Evolutionary conservation across 92 coral and sea anemone genomes (phyloP).

Genomic region (Metridium senile): DNA sequence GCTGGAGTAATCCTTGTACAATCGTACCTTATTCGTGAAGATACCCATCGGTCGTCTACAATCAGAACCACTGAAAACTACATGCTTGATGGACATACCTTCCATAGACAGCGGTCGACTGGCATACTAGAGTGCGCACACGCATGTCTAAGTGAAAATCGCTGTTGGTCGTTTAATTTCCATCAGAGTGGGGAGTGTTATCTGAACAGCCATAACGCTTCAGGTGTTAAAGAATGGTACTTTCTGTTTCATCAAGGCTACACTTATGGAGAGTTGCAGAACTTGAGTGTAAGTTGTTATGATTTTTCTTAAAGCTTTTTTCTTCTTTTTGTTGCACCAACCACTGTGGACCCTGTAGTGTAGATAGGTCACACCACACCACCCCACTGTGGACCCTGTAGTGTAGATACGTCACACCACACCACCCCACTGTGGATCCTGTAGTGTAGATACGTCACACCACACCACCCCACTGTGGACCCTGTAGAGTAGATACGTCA

Average conservation of each 20-base stretch:
- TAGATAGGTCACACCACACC: no score
- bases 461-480: no score
- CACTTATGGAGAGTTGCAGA: conserved; percentile 37
- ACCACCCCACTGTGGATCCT: no score
- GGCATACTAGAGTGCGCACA: conserved; percentile 68
- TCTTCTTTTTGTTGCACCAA: no score
- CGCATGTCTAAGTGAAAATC: conserved; percentile 46
- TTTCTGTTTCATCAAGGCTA: conserved; percentile 6
- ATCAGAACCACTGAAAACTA: conserved; percentile 42
- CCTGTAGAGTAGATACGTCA: no score
- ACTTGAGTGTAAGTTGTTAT: conserved; percentile 14
- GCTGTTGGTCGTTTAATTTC: conserved; percentile 69
- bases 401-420: no score
- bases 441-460: no score
- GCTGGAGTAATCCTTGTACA: not conserved
- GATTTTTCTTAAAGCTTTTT: no score
- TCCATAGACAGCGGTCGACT: conserved; percentile 52
- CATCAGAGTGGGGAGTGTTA: conserved; percentile 51
- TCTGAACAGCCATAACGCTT: conserved; percentile 29
- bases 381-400: not conserved
- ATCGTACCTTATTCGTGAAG: conserved; percentile 12
- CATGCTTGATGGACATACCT: conserved; percentile 50
- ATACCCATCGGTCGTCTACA: conserved; percentile 38
- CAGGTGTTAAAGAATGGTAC: not conserved
- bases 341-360: no score